phyloP scores from a whole-genome alignment of 2,113 vertebrate species.

The Grammomys surdaster region DNA sequence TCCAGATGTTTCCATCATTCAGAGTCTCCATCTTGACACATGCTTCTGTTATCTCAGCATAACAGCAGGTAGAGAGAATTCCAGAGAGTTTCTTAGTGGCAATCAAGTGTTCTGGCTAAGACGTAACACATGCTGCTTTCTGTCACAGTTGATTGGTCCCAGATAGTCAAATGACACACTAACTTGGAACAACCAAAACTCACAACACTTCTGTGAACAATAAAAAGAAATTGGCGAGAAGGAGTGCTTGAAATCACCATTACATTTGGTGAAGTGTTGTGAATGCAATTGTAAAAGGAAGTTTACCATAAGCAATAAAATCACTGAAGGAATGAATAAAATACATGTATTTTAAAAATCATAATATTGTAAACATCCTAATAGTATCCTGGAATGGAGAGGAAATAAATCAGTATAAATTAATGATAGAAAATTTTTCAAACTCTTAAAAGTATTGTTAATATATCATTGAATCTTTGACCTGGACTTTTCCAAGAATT shows the following conservation, averaged over 20 bases:
- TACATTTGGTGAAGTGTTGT: background rate
- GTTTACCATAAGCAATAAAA: background rate
- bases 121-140: background rate
- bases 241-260: background rate
- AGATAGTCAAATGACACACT: background rate
- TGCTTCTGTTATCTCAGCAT: background rate
- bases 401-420: background rate
- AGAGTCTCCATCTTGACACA: background rate
- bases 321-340: background rate
- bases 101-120: conserved; percentile 11
- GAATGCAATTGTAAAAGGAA: background rate
- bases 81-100: background rate
- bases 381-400: background rate
- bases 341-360: background rate
- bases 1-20: background rate
- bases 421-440: background rate
- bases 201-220: background rate
- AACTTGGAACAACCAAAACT: background rate
- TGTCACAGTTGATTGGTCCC: background rate
- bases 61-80: background rate
- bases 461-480: background rate
- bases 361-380: background rate
- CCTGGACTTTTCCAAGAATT: background rate
- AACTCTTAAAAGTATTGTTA: background rate
- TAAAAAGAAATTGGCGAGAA: background rate